Percentiles rank a stretch among this genome's conserved stretches.
phyloP scores from a whole-genome alignment of 1,140 invertebrate genomes.

The Microvelia longipes region DNA sequence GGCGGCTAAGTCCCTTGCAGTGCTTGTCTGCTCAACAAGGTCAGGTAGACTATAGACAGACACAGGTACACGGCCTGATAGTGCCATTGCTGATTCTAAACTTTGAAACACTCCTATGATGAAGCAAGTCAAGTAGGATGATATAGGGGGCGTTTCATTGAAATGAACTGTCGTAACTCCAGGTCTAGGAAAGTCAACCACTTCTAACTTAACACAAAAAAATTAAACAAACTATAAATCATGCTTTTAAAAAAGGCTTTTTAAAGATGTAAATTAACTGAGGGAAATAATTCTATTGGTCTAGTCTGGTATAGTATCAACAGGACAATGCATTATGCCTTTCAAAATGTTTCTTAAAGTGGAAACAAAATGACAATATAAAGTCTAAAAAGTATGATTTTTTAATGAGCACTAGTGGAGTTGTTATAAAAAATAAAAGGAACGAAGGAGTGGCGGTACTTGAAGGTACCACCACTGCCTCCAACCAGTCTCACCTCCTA shows the following conservation, averaged over 20 bases:
- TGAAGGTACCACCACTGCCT: no score
- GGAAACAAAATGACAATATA: no score
- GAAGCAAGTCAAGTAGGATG: constrained; percentile 75
- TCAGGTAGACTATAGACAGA: constrained; percentile 53
- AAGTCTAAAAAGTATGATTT: no score
- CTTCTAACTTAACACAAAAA: constrained; percentile 11
- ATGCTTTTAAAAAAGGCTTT: not conserved
- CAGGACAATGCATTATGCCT: not conserved
- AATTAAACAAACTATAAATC: not conserved
- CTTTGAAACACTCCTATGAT: constrained; percentile 69
- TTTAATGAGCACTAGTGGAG: no score
- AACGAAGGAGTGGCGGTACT: no score
- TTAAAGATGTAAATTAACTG: not conserved
- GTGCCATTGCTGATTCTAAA: constrained; percentile 30
- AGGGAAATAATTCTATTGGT: not conserved
- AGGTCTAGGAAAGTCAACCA: constrained; percentile 25
- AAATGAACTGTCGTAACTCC: constrained; percentile 43
- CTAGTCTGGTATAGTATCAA: not conserved
- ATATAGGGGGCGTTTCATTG: constrained; percentile 66
- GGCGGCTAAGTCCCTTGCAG: constrained; percentile 58
- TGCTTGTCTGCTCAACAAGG: constrained; percentile 56
- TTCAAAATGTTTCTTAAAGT: not conserved
- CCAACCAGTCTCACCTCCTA: no score
- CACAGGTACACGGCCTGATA: constrained; percentile 39
- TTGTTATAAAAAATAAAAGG: no score